Conservation (phyloP, 2,888 invertebrate genomes). For the Drosophila algonquin region DNA sequence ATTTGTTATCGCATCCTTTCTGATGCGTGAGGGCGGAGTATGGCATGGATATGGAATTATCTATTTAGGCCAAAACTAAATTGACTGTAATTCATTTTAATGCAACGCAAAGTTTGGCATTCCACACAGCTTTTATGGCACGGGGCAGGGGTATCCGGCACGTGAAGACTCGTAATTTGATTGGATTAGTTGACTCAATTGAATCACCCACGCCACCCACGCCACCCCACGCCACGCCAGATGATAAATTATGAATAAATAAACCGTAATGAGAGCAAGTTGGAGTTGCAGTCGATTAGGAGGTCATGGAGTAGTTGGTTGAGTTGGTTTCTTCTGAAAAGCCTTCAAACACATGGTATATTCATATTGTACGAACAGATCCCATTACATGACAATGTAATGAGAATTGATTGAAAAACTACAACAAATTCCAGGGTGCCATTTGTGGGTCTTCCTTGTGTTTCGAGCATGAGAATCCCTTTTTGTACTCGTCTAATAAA, state of each 20-base stretch:
- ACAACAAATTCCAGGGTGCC: background rate
- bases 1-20: constrained; percentile 42
- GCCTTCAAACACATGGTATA: too few relatives aligned
- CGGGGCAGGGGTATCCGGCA: background rate
- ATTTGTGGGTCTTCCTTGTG: background rate
- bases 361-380: background rate
- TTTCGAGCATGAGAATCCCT: background rate
- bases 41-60: constrained; percentile 39
- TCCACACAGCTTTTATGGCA: constrained; percentile 15
- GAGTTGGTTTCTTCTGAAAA: too few relatives aligned
- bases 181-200: background rate
- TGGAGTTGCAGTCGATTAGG: too few relatives aligned
- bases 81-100: constrained; percentile 44
- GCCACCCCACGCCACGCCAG: background rate
- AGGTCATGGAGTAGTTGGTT: too few relatives aligned
- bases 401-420: background rate
- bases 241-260: background rate
- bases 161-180: background rate
- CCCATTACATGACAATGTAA: background rate
- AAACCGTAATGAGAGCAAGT: background rate
- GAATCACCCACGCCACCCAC: too few relatives aligned
- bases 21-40: constrained; percentile 30
- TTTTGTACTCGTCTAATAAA: background rate
- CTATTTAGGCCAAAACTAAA: constrained; percentile 47
- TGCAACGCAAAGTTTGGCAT: constrained; percentile 23